phyloP scores from a whole-genome alignment of 2,888 invertebrate genomes.

The Perizoma flavofasciatum region DNA sequence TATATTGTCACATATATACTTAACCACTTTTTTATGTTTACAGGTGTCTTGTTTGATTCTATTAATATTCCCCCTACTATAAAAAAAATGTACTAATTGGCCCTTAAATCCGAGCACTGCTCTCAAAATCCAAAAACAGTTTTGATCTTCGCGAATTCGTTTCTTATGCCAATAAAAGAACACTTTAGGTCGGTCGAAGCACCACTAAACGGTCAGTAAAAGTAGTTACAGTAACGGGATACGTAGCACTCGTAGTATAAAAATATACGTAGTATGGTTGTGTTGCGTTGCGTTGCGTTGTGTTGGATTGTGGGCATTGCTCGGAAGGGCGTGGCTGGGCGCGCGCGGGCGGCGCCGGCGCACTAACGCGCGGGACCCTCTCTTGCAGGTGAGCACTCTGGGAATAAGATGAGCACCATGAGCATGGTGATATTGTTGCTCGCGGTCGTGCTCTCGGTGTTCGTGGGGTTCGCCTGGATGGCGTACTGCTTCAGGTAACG shows the following conservation, averaged over 20 bases:
- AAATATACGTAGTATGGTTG: slow-evolving; percentile 3
- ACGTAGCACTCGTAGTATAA: background rate
- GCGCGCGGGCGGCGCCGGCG: slow-evolving; percentile 78
- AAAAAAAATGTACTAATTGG: slow-evolving; percentile 52
- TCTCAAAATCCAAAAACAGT: slow-evolving; percentile 53
- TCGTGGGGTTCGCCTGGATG: slow-evolving; percentile 97
- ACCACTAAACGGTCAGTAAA: slow-evolving; percentile 28
- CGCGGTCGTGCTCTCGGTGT: slow-evolving; percentile 95
- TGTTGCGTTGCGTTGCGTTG: background rate
- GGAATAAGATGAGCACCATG: slow-evolving; percentile 94
- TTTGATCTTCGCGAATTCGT: slow-evolving; percentile 16
- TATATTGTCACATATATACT: slow-evolving; percentile 9
- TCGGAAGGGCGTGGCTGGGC: slow-evolving; percentile 60
- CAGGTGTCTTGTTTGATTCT: slow-evolving; percentile 67
- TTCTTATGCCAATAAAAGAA: background rate
- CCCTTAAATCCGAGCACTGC: slow-evolving; percentile 75
- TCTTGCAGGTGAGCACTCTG: slow-evolving; percentile 89
- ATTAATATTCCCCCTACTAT: slow-evolving; percentile 65
- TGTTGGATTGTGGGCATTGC: slow-evolving; percentile 56
- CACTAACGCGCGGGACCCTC: slow-evolving; percentile 81
- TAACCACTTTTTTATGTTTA: slow-evolving; percentile 61
- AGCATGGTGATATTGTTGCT: slow-evolving; percentile 96
- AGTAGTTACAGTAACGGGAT: background rate
- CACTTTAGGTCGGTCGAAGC: slow-evolving; percentile 10
- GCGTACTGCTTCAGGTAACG: slow-evolving; percentile 97